Base-by-base conservation (phyloP, 2,797 vertebrate species). In the Pipistrellus pipistrellus region DNA sequence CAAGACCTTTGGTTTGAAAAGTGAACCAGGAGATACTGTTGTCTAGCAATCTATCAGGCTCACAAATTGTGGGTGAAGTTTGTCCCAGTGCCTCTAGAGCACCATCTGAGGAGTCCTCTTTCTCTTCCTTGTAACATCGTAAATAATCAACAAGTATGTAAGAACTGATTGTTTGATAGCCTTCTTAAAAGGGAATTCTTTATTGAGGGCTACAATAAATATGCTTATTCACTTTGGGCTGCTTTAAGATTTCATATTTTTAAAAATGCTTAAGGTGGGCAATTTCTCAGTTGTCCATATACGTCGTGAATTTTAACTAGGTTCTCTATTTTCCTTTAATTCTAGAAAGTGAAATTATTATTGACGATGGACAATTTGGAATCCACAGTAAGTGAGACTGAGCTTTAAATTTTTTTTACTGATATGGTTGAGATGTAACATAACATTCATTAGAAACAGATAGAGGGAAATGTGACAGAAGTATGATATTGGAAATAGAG, bases 331-430 rank as follows among this genome's bases (percentile, higher is more conserved):
- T 97, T 64, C 91, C 96, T 98, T 98, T 98, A 96, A 97, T 99
- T 99, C 89, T 98, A 99, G 99, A 98, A 95, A 94, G 97, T 78
- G 96, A 98, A 96, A 98, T 98, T 81, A 96, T 95, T 95, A 98
- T 99, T 86, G 98, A 99, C 0, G 99, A 99, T 30, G 99, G 99
- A 83, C 95, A 98, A 21, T 99, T 99, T 98, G 99, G 99, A 98
- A 95, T 98, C 95, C 98, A 98, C 97, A 98, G 99, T 99, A 99
- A 99, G 99, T 99, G 92, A 97, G 12, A 96, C 81, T 35, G 4
- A 73, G 44, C 94, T 94, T 93, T 93, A 32, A 83, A 88, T 71
- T 93, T 3, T 90, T 94, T 64, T 25, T 44, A 44, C 35, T 95
- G 55, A 69, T 88, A 17, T 27, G 20, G 30, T 85, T 90, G 48